Conservation (phyloP, 2,797 vertebrate genomes). For the Odontamblyopus rebecca region DNA sequence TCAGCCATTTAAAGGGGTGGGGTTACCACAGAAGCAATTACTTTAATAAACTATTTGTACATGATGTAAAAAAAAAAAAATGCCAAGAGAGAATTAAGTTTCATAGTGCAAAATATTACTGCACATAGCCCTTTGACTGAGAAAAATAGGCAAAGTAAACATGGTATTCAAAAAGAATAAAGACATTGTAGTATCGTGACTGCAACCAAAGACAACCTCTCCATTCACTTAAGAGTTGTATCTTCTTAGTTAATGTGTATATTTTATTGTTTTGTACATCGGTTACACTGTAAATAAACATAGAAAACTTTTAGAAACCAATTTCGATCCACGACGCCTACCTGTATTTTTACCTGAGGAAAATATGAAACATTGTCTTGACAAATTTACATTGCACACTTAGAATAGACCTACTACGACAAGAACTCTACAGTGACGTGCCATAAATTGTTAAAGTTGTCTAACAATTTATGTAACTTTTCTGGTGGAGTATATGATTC, state of each 20-base stretch:
- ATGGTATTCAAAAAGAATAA: neutral
- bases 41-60: constrained; percentile 76
- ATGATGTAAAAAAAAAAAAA: constrained; percentile 81
- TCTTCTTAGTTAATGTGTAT: constrained; percentile 72
- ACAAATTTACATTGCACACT: too few relatives aligned
- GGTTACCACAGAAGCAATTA: constrained; percentile 74
- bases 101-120: constrained; percentile 51
- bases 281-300: constrained; percentile 84
- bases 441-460: too few relatives aligned
- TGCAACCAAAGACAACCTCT: constrained; percentile 63
- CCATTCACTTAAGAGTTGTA: constrained; percentile 22
- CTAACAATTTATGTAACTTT: too few relatives aligned
- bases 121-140: constrained; percentile 31
- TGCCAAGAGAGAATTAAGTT: constrained; percentile 62
- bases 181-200: constrained; percentile 30
- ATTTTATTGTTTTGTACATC: constrained; percentile 82
- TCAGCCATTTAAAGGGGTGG: constrained; percentile 71
- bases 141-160: constrained; percentile 22
- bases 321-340: neutral
- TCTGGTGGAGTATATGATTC: too few relatives aligned
- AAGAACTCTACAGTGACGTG: too few relatives aligned
- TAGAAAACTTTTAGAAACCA: constrained; percentile 46
- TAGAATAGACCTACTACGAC: too few relatives aligned
- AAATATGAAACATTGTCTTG: neutral
- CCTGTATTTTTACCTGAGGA: neutral